phyloP scores from a whole-genome alignment of 2,888 invertebrate genomes.

The Panorpa germanica region DNA sequence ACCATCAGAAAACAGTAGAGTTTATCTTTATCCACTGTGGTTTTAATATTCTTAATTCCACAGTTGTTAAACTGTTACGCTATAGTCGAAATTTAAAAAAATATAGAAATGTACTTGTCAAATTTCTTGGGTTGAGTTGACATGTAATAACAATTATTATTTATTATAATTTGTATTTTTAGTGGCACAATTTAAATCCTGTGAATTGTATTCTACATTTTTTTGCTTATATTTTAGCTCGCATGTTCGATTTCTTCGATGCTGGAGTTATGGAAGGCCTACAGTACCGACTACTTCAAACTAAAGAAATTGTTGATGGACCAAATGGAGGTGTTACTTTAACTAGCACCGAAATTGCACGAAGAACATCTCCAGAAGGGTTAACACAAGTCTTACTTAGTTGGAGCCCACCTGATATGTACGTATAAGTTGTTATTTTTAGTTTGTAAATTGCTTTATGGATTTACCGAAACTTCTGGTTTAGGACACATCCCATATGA shows the following conservation, averaged over 20 bases:
- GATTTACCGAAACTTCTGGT: no score
- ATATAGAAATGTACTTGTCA: no score
- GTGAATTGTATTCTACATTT: constrained; percentile 1
- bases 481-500: no score
- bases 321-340: constrained; percentile 49
- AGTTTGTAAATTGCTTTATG: no score
- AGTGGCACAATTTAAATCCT: constrained; percentile 4
- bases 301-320: constrained; percentile 40
- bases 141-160: no score
- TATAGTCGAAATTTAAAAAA: no score
- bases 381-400: constrained; percentile 53
- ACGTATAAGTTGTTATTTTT: no score
- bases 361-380: constrained; percentile 41
- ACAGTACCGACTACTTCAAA: constrained; percentile 57
- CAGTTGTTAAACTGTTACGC: no score
- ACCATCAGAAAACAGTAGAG: background rate
- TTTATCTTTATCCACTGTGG: background rate
- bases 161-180: no score
- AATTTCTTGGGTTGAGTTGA: no score
- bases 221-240: constrained; percentile 38
- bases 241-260: constrained; percentile 89
- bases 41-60: background rate
- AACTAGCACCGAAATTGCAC: constrained; percentile 47
- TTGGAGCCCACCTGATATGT: constrained; percentile 78
- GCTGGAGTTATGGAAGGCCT: constrained; percentile 82